Percentiles rank a stretch among this genome's conserved stretches.
phyloP scores from a whole-genome alignment of 2,797 vertebrate species.

The Macrochelys suwanniensis region DNA sequence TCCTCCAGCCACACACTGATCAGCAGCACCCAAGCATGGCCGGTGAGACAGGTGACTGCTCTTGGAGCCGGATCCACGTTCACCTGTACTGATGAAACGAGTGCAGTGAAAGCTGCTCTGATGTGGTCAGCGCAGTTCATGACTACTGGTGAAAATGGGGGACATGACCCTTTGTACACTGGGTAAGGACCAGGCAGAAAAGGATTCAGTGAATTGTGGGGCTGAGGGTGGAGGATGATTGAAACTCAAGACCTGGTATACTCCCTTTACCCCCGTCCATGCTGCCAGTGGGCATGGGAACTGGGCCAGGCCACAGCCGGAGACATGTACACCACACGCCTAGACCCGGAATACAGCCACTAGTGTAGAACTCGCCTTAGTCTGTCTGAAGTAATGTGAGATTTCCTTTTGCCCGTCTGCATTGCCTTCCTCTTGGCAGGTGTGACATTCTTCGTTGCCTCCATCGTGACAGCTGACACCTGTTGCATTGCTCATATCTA shows the following conservation, averaged over 20 bases:
- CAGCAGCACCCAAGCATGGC: too few relatives aligned
- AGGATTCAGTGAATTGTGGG: not conserved
- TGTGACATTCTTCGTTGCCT: too few relatives aligned
- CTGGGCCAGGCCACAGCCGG: not conserved
- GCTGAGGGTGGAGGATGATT: not conserved
- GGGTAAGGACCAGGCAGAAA: not conserved
- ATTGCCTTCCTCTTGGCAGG: not conserved
- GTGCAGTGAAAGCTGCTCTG: too few relatives aligned
- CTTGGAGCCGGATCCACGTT: too few relatives aligned
- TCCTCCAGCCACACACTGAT: too few relatives aligned
- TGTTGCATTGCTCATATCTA: too few relatives aligned
- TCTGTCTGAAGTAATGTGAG: not conserved
- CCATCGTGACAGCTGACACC: too few relatives aligned
- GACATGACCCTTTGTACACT: not conserved
- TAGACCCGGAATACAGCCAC: not conserved
- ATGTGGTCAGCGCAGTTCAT: too few relatives aligned
- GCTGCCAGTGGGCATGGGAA: not conserved
- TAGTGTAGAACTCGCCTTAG: not conserved
- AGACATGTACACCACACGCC: not conserved
- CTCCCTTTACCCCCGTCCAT: not conserved
- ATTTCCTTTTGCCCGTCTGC: not conserved
- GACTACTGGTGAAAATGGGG: too few relatives aligned
- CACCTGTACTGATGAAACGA: too few relatives aligned
- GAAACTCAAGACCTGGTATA: not conserved
- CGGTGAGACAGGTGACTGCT: too few relatives aligned